phyloP scores from a whole-genome alignment of 2,113 vertebrate species.

The Daboia siamensis region DNA sequence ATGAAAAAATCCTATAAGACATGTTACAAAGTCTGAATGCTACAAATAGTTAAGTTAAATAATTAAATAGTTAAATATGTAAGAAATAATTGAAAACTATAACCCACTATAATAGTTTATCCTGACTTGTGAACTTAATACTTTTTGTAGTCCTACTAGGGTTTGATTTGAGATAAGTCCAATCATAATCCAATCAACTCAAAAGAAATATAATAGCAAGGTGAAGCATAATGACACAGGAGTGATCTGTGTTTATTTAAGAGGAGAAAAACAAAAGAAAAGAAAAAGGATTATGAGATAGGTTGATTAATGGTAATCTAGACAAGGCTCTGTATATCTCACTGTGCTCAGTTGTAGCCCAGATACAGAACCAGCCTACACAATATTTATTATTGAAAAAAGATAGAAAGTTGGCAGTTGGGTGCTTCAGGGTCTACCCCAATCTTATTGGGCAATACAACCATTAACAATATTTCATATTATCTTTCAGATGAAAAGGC shows the following conservation, averaged over 20 bases:
- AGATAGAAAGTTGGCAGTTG: slow-evolving; percentile 11
- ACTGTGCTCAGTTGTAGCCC: neutral
- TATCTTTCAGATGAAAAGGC: slow-evolving; percentile 42
- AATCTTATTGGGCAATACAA: slow-evolving; percentile 59
- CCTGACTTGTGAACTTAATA: neutral
- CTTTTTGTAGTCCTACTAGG: neutral
- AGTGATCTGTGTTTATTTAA: neutral
- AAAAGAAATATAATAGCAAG: neutral
- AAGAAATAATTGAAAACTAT: neutral
- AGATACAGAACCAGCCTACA: neutral
- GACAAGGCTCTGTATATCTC: neutral
- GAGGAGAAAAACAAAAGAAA: neutral
- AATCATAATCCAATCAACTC: neutral
- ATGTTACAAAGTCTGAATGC: neutral
- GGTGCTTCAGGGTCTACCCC: slow-evolving; percentile 58
- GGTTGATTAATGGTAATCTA: neutral
- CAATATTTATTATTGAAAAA: neutral
- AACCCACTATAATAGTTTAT: neutral
- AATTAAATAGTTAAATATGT: neutral
- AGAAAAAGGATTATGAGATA: neutral
- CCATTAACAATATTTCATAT: slow-evolving; percentile 59
- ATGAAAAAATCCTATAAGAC: neutral
- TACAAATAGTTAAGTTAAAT: neutral
- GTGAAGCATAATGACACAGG: neutral
- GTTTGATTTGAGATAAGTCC: neutral